Evolutionary conservation across 1,140 invertebrate species (phyloP).

Genomic region (Micrasema longulum): DNA sequence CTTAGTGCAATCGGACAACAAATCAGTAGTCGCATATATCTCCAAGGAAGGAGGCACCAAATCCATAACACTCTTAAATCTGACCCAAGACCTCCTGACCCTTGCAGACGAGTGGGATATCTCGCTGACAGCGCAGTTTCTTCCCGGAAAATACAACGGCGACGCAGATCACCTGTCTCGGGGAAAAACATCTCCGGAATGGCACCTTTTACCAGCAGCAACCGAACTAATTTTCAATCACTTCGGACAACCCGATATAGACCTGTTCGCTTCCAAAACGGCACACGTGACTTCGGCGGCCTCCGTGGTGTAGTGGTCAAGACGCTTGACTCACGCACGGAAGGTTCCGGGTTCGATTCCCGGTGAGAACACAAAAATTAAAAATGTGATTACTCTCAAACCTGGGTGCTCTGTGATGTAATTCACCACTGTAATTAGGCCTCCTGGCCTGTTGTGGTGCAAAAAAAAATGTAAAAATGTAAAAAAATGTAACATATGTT

Average conservation of each 20-base stretch:
- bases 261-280: constrained; percentile 57
- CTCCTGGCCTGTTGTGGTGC: too few species aligned
- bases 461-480: too few species aligned
- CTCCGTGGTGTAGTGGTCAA: too few species aligned
- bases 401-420: too few species aligned
- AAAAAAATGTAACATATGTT: constrained; percentile 57
- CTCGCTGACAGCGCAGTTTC: constrained; percentile 49
- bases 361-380: too few species aligned
- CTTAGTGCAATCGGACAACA: constrained; percentile 53
- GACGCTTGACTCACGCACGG: too few species aligned
- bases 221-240: constrained; percentile 54
- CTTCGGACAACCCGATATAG: constrained; percentile 57
- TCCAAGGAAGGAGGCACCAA: constrained; percentile 55
- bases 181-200: constrained; percentile 52
- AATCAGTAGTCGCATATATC: constrained; percentile 50
- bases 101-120: constrained; percentile 52
- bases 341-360: too few species aligned
- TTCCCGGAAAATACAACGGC: constrained; percentile 13
- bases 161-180: constrained; percentile 47
- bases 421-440: too few species aligned
- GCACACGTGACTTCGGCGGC: constrained; percentile 57
- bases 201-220: constrained; percentile 52
- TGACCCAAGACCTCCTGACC: constrained; percentile 50
- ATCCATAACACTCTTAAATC: constrained; percentile 49
- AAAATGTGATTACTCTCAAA: too few species aligned